phyloP scores from a whole-genome alignment of 2,888 invertebrate species.

The Caenorhabditis uteleia region DNA sequence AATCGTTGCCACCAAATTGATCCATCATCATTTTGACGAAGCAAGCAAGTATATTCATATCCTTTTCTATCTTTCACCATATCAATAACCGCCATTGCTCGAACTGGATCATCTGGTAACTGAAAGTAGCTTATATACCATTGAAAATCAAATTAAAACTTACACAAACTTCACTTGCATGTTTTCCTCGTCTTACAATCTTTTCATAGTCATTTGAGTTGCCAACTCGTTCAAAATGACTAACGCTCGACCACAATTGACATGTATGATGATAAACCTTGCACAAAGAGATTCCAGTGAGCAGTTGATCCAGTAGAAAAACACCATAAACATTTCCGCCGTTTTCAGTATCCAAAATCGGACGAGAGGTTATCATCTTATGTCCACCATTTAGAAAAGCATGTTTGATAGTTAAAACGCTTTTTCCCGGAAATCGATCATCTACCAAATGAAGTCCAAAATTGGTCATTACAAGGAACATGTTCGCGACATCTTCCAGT shows the following conservation, averaged over 20 bases:
- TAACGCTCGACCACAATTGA: slow-evolving; percentile 17
- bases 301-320: slow-evolving; percentile 22
- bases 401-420: slow-evolving; percentile 31
- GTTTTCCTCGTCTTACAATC: slow-evolving; percentile 12
- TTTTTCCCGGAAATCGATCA: slow-evolving; percentile 40
- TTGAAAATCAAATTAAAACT: too few species aligned
- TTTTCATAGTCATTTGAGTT: slow-evolving; percentile 9
- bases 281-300: slow-evolving; percentile 6
- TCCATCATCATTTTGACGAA: slow-evolving; percentile 36
- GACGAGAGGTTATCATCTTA: slow-evolving; percentile 7
- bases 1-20: slow-evolving; percentile 30
- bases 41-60: background rate
- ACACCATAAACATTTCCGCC: too few species aligned
- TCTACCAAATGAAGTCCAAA: slow-evolving; percentile 39
- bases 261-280: slow-evolving; percentile 23
- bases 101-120: slow-evolving; percentile 14
- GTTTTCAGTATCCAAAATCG: too few species aligned
- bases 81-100: slow-evolving; percentile 25
- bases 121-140: too few species aligned
- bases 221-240: slow-evolving; percentile 6
- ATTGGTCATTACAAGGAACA: slow-evolving; percentile 34
- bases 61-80: background rate
- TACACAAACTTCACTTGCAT: too few species aligned
- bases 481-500: slow-evolving; percentile 14
- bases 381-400: slow-evolving; percentile 27